Evolutionary conservation across 1,140 invertebrate species (phyloP), one percentile per base, ranked within the genome.

Genomic region (Meteorus sp.): DNA sequence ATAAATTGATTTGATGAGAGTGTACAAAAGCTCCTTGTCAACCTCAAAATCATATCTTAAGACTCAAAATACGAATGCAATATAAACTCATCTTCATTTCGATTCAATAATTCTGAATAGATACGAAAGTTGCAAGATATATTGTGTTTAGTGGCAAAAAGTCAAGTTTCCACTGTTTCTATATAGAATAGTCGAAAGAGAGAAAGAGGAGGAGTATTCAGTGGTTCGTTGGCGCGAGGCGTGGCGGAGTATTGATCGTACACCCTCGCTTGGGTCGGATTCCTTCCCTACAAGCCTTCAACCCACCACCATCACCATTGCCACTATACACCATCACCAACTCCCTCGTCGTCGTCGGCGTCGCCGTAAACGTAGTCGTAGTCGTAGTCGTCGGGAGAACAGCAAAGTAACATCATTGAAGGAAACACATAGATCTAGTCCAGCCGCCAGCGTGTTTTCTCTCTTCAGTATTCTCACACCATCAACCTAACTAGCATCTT

Each of bases 211-310:
- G 19, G 13, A 27, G 29, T 31, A 29, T 37, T 35, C 44, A 37
- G 31, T 48, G 13, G 45, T 57, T 57, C 55, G 44, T 57, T 57
- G 55, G 55, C 44, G 50, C 52, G 62, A 64, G 62, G 62, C 62
- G 62, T 64, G 62, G 62, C 62, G 60, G 56, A 52, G 62, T 64
- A 64, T 64, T 64, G 62, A 64, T 64, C 62, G 62, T 52, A 13
- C 25, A 53, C 47, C 47, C 50, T 56, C 50, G 44, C 20, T 45
- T 48, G 41, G 54, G 54, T 45, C 43, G 54, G 41, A 45, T 56
- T 56, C 43, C 43, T 56, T 45, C 44, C 45, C 54, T 33, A 27
- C 43, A 29, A 20, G 17, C 25, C 41, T 20, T n/a, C n/a, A n/a
- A n/a, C n/a, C n/a, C n/a, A n/a, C n/a, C n/a, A n/a, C n/a, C n/a